A percentile compares a stretch with the other conserved stretches of the same genome.
These are phyloP conservation scores for Acronicta aceris DNA, from an alignment of 2,888 invertebrate genomes.

Conservation along the genomic window DNA sequence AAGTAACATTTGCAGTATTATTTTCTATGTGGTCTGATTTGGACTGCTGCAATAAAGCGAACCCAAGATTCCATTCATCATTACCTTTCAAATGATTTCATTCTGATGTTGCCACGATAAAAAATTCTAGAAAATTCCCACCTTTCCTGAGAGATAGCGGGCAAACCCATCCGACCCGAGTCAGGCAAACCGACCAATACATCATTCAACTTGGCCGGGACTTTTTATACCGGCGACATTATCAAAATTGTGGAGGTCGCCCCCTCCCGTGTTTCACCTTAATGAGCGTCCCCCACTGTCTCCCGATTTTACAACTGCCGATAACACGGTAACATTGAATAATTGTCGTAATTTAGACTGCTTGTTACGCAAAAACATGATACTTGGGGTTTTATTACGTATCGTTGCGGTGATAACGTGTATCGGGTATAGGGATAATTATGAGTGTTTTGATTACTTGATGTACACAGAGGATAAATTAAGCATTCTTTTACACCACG, in stretches of 20 bases:
- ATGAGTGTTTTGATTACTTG: conserved; percentile 40
- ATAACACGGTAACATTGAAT: conserved; percentile 86
- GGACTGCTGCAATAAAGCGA: conserved; percentile 1
- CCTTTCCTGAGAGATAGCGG: conserved; percentile 49
- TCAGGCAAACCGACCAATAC: conserved; percentile 53
- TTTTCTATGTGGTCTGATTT: no score
- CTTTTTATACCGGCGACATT: conserved; percentile 59
- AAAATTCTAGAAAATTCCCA: conserved; percentile 48
- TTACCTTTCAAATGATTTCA: conserved; percentile 20
- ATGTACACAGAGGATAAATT: conserved; percentile 7
- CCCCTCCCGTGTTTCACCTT: conserved; percentile 70
- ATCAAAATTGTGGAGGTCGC: conserved; percentile 56
- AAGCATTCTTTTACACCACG: background rate
- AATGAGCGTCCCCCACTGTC: conserved; percentile 76
- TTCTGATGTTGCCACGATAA: conserved; percentile 29
- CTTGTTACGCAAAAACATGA: conserved; percentile 85
- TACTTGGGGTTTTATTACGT: conserved; percentile 78
- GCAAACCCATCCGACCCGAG: conserved; percentile 46
- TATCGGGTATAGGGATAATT: conserved; percentile 62
- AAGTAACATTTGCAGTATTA: no score
- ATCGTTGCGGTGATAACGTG: conserved; percentile 70
- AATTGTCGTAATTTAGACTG: conserved; percentile 86
- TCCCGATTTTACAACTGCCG: conserved; percentile 85
- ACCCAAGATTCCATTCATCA: conserved; percentile 21
- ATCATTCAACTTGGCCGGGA: conserved; percentile 54